Evolutionary conservation across 2,797 vertebrate genomes (phyloP).

Genomic region (Gephyroberyx darwinii): DNA sequence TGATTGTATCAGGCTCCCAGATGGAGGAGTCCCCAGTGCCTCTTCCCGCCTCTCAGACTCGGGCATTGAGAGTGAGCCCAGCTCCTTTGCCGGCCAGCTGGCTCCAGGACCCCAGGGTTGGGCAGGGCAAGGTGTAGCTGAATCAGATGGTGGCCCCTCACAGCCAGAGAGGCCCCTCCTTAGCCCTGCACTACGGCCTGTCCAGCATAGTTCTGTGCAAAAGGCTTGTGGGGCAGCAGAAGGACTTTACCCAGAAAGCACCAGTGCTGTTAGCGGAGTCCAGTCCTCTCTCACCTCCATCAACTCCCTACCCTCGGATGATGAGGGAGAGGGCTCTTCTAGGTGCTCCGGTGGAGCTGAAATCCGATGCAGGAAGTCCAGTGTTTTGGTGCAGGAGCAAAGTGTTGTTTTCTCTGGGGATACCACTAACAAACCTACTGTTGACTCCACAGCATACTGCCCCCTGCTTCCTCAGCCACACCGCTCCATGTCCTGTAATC

Average conservation of each 20-base stretch:
- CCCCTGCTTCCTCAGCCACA: background rate
- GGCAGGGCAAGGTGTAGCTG: conserved; percentile 69
- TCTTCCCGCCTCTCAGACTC: conserved; percentile 98
- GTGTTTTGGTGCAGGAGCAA: conserved; percentile 85
- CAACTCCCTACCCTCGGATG: conserved; percentile 96
- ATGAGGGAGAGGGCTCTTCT: conserved; percentile 89
- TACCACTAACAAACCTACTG: conserved; percentile 46
- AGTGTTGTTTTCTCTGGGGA: conserved; percentile 84
- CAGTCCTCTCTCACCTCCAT: conserved; percentile 98
- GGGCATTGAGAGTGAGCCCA: conserved; percentile 95
- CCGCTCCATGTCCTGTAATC: conserved; percentile 17
- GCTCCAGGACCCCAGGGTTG: conserved; percentile 81
- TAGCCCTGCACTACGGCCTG: conserved; percentile 63
- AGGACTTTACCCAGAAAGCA: conserved; percentile 88
- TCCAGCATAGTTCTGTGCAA: conserved; percentile 80
- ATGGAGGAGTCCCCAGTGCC: conserved; percentile 75
- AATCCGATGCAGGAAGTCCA: conserved; percentile 76
- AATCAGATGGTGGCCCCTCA: conserved; percentile 66
- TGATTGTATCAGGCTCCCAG: conserved; percentile 82
- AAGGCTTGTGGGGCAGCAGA: conserved; percentile 79
- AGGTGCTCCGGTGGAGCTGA: conserved; percentile 76
- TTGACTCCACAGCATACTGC: background rate
- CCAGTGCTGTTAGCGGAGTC: conserved; percentile 91
- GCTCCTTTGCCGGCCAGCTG: conserved; percentile 90
- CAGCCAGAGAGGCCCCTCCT: conserved; percentile 79